A percentile compares a stretch with the other conserved stretches of the same genome.
Conservation (phyloP, 2,113 vertebrate species). For the Mobula birostris region DNA sequence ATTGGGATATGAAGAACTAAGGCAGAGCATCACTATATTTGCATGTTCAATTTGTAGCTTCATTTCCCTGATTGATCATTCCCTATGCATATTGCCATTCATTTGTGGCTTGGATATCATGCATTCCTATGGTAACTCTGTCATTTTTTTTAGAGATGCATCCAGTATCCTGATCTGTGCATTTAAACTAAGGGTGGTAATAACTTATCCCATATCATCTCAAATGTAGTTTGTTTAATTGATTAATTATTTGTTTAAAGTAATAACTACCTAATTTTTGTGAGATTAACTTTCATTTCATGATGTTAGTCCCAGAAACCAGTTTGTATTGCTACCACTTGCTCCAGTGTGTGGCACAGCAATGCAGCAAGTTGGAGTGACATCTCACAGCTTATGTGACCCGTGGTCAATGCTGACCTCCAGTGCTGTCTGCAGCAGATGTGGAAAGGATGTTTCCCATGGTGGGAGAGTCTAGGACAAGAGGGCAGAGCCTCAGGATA, state of each 20-base stretch:
- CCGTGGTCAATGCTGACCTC: no score
- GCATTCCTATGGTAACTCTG: not conserved
- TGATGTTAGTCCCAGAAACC: not conserved
- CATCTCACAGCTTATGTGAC: no score
- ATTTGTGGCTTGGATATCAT: not conserved
- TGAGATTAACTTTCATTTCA: not conserved
- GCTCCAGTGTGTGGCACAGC: not conserved
- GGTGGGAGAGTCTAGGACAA: no score
- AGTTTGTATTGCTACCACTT: not conserved
- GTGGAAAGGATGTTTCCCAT: no score
- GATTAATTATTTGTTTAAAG: not conserved
- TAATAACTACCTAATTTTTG: not conserved
- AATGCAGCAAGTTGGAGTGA: no score
- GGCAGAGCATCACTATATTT: not conserved
- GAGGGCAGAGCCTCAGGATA: no score
- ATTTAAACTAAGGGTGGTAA: not conserved
- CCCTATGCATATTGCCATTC: not conserved
- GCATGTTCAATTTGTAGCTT: not conserved
- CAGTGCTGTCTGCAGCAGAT: no score
- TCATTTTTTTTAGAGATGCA: not conserved
- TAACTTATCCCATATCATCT: no score
- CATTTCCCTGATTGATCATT: not conserved
- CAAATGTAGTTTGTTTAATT: not conserved
- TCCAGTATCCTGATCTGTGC: not conserved
- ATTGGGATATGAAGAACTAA: no score